These are phyloP conservation scores for Hydrocynus forskahlii DNA, from an alignment of 2,797 vertebrate genomes.

Conservation along the genomic window DNA sequence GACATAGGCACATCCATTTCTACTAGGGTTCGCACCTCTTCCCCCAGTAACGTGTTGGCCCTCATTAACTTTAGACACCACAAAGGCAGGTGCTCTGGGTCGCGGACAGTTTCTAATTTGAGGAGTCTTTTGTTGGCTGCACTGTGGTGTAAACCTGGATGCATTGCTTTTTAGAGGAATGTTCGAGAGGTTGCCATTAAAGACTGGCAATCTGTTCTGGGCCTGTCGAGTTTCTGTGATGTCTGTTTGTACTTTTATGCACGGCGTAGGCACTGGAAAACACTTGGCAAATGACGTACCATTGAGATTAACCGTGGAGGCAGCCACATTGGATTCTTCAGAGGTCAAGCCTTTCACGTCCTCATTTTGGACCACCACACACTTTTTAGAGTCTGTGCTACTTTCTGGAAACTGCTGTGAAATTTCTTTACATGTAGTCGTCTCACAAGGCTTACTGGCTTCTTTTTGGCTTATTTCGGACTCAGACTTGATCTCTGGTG, in stretches of 20 bases:
- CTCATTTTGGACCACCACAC: constrained; percentile 34
- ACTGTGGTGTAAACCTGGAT: constrained; percentile 60
- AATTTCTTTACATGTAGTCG: constrained; percentile 58
- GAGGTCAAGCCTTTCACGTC: constrained; percentile 45
- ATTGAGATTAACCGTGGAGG: constrained; percentile 59
- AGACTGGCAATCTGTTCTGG: constrained; percentile 42
- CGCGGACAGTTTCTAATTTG: constrained; percentile 53
- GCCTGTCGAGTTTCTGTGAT: constrained; percentile 35
- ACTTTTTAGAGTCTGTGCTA: constrained; percentile 50
- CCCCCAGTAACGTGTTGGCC: constrained; percentile 11
- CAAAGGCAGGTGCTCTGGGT: constrained; percentile 55
- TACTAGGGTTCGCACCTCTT: constrained; percentile 46
- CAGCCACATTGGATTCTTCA: constrained; percentile 50
- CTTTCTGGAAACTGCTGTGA: constrained; percentile 56
- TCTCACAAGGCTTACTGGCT: constrained; percentile 52
- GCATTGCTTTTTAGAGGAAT: constrained; percentile 60
- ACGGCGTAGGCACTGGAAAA: constrained; percentile 69
- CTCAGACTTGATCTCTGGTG: constrained; percentile 21
- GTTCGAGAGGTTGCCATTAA: constrained; percentile 63
- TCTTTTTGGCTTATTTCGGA: constrained; percentile 46
- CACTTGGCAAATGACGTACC: constrained; percentile 57
- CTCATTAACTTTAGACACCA: constrained; percentile 43
- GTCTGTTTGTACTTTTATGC: constrained; percentile 50
- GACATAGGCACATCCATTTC: constrained; percentile 64
- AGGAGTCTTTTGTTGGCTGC: constrained; percentile 54